Evolutionary conservation across 2,797 vertebrate genomes (phyloP).

Genomic region (Loriculus beryllinus): DNA sequence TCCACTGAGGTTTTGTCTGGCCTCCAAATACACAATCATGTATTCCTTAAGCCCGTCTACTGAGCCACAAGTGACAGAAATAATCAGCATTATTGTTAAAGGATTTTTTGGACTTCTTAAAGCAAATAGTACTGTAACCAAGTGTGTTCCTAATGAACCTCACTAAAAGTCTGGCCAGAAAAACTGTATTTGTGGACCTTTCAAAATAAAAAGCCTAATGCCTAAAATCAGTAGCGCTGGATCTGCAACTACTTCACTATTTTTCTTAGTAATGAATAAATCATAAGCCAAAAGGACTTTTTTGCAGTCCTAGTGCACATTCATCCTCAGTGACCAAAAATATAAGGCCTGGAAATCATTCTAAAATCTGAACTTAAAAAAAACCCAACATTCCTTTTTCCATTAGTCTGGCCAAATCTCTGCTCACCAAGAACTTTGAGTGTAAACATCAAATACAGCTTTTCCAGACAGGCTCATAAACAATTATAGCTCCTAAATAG

Average conservation of each 20-base stretch:
- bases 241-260: not conserved
- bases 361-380: not conserved
- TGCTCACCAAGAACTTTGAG: not conserved
- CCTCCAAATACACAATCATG: not conserved
- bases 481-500: slow-evolving; percentile 4
- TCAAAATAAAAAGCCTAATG: not conserved
- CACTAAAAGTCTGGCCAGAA: not conserved
- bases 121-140: not conserved
- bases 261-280: not conserved
- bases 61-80: slow-evolving; percentile 26
- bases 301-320: not conserved
- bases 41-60: not conserved
- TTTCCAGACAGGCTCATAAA: slow-evolving; percentile 24
- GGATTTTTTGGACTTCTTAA: not conserved
- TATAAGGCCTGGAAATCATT: not conserved
- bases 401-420: not conserved
- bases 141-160: not conserved
- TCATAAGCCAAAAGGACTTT: not conserved
- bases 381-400: not conserved
- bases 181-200: not conserved
- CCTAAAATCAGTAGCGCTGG: not conserved
- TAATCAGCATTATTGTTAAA: not conserved
- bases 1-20: slow-evolving; percentile 38
- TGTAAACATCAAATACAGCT: slow-evolving; percentile 32
- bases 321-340: not conserved